These are phyloP conservation scores for Xenopus tropicalis DNA, from an alignment of 2,113 vertebrate genomes.

Conservation along the genomic window UCB_Xtro_10.0 CM004445.2:128602501-128603000, in stretches of 20 bases:
- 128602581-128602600: background rate
- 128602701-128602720: slow-evolving; percentile 19
- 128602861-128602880: slow-evolving; percentile 56
- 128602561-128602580: slow-evolving; percentile 19
- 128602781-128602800: background rate
- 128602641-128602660: slow-evolving; percentile 16
- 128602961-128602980: slow-evolving; percentile 4
- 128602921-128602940: background rate
- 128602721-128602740: background rate
- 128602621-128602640: slow-evolving; percentile 10
- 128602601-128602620: slow-evolving; percentile 8
- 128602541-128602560: slow-evolving; percentile 14
- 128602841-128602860: slow-evolving; percentile 52
- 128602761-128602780: background rate
- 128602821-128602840: slow-evolving; percentile 47
- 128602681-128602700: slow-evolving; percentile 35
- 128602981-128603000: slow-evolving; percentile 2
- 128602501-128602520: slow-evolving; percentile 16
- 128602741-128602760: slow-evolving; percentile 37
- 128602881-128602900: slow-evolving; percentile 33
- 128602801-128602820: background rate
- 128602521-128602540: background rate
- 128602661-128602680: slow-evolving; percentile 19
- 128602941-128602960: background rate
- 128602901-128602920: background rate